phyloP scores from a whole-genome alignment of 2,113 vertebrate species.

The Ptilorrhoa leucosticta region DNA sequence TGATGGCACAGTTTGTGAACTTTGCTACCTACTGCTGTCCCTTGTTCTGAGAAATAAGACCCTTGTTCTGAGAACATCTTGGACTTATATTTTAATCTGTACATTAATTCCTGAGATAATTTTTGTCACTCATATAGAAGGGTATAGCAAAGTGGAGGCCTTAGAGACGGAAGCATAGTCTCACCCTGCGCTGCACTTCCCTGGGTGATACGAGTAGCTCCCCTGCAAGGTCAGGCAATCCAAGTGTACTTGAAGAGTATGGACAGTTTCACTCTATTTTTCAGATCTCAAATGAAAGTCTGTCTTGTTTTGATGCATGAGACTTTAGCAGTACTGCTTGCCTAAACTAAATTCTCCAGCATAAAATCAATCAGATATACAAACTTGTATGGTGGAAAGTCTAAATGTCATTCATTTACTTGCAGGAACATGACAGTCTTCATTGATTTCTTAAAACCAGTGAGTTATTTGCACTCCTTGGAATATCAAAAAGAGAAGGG shows the following conservation, averaged over 20 bases:
- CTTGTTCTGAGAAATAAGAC: neutral
- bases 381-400: neutral
- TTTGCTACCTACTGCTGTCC: neutral
- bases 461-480: neutral
- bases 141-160: neutral
- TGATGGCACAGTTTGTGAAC: neutral
- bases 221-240: neutral
- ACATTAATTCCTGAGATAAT: neutral
- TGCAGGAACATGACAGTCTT: neutral
- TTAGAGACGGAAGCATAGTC: neutral
- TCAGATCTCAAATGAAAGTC: neutral
- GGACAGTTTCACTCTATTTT: neutral
- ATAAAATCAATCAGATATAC: conserved; percentile 33
- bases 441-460: conserved; percentile 15
- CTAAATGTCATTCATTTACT: conserved; percentile 18
- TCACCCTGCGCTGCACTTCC: neutral
- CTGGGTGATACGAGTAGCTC: neutral
- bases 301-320: neutral
- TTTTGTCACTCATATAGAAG: neutral
- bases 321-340: neutral
- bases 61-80: neutral
- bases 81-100: neutral
- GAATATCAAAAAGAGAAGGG: neutral
- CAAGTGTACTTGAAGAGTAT: neutral
- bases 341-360: neutral